Base-by-base conservation (phyloP, 2,113 vertebrate species). In the Athene noctua region DNA sequence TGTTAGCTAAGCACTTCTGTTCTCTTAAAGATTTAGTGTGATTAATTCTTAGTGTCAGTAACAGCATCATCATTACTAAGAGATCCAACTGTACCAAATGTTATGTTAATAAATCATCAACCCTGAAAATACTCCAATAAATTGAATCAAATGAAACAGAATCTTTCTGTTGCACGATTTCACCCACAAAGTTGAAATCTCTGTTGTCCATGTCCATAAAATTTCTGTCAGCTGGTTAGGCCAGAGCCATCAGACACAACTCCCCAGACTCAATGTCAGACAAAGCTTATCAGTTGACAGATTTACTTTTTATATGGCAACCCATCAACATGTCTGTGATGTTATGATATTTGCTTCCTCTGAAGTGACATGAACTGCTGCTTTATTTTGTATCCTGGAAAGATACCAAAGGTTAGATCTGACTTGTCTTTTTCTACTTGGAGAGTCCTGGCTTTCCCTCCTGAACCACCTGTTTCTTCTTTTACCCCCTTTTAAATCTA, bases 141-240 rank as follows among this genome's bases (percentile, higher is more conserved):
- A 96, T n/a, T 88, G 97, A 96, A 96, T 86, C 80, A 92, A 94
- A 89, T 92, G 68, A 93, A 85, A 93, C 54, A n/a, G n/a, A n/a
- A n/a, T 2, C 11, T 94, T 96, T 96, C 90, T 96, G 47, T 96
- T 95, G 63, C 52, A 61, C 38, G 46, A 65, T 96, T 97, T 94
- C 85, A 67, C 75, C 67, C 74, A 73, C 88, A 96, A 96, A 96
- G 66, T 83, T 65, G 9, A 96, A 97, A 75, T 21, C 65, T 77
- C 75, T 86, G 68, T 88, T 97, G 81, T 97, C 94, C 73, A 78
- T 94, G 92, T 98, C 97, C 91, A 98, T 98, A 98, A 98, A 97
- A 97, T 90, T 96, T 97, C 92, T 44, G 65, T 94, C 89, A 46
- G 54, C 86, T 92, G 72, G 66, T 97, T 96, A 95, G 66, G 66